Evolutionary conservation across 2,888 invertebrate genomes (phyloP).

Genomic region (Adineta ricciae): DNA sequence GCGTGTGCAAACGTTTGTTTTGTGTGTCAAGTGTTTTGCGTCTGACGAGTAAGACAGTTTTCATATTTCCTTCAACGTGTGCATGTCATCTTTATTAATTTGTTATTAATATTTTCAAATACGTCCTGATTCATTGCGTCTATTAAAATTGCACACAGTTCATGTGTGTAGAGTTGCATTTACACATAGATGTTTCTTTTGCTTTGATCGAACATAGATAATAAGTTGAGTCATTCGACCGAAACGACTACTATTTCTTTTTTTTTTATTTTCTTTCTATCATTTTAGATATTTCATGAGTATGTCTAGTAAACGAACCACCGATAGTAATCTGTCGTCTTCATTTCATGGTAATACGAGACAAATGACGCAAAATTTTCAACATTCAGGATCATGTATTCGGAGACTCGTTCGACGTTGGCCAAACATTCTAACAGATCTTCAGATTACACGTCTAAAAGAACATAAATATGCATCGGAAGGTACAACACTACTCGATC

Average conservation of each 20-base stretch:
- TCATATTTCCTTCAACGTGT: neutral
- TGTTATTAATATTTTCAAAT: neutral
- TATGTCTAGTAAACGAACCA: neutral
- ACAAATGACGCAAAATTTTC: neutral
- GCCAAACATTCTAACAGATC: conserved; percentile 17
- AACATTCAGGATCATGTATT: neutral
- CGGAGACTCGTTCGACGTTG: neutral
- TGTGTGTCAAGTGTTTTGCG: neutral
- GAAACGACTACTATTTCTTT: neutral
- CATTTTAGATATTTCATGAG: neutral
- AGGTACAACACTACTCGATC: conserved; percentile 73
- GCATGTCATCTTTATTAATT: neutral
- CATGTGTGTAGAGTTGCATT: neutral
- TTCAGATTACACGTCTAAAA: conserved; percentile 25
- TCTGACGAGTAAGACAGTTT: neutral
- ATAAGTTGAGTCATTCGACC: neutral
- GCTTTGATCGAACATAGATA: neutral
- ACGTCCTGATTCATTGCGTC: neutral
- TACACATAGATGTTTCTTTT: neutral
- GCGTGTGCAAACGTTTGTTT: neutral
- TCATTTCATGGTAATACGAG: neutral
- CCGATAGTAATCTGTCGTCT: neutral
- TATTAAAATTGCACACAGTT: neutral
- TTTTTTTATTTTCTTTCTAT: neutral
- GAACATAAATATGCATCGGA: conserved; percentile 84